Evolutionary conservation across 2,888 invertebrate genomes (phyloP), one percentile per base, ranked within the genome.

Genomic region (Luffia ferchaultella): DNA sequence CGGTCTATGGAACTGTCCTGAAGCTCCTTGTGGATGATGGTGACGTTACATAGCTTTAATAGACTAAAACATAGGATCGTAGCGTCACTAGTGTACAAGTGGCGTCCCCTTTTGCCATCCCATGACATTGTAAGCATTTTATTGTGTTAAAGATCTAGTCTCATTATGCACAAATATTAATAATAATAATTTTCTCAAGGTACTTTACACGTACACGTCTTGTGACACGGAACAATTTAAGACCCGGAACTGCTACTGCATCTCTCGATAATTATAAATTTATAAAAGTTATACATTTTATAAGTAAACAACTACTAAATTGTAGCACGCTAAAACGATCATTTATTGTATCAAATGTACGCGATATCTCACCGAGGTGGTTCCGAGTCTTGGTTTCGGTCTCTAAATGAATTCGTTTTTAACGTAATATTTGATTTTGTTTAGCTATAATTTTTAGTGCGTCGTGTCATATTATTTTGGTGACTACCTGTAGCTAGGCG

Each of bases 391-490:
- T n/a, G n/a, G n/a, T n/a, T n/a, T n/a, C n/a, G n/a, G n/a, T n/a
- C n/a, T n/a, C n/a, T n/a, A n/a, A n/a, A n/a, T n/a, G n/a, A n/a
- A n/a, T n/a, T n/a, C n/a, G n/a, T n/a, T 7, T 30, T 30, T 30
- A 30, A 30, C 12, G 60, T 58, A 59, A 60, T 64, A 55, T 61
- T 66, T 57, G 63, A 58, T 69, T 64, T 66, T 67, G 63, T 68
- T 68, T 72, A 73, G 70, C 68, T 41, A 49, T 42, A 16, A 17
- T 42, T 20, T 47, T 30, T 30, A 30, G 42, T 70, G 58, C 66
- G 74, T 75, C 68, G 83, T 83, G 82, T 83, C 82, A 83, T 83
- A 82, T 76, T 74, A 67, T 67, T 67, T 63, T 68, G 67, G 63
- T 65, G 53, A 68, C 71, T 73, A 65, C 30, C 30, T 30, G 12